These are phyloP conservation scores for Prunella strophiata DNA, from an alignment of 2,797 vertebrate species.

Conservation along the genomic window DNA sequence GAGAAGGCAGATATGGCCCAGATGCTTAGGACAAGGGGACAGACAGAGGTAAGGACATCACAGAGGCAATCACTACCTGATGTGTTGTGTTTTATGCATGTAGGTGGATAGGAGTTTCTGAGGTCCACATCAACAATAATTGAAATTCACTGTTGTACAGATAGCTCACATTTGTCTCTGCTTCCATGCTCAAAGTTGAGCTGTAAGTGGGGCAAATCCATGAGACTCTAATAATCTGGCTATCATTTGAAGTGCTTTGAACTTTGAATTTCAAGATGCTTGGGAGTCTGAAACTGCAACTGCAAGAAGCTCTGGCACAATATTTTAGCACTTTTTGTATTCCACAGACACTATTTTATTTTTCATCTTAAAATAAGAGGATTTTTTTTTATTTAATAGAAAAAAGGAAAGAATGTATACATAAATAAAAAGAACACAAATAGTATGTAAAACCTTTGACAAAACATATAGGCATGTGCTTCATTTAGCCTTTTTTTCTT, in stretches of 20 bases:
- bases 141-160: background rate
- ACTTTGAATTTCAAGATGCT: background rate
- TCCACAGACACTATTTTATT: background rate
- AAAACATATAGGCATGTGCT: background rate
- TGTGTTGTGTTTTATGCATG: background rate
- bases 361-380: constrained; percentile 7
- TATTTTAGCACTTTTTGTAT: background rate
- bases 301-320: background rate
- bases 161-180: background rate
- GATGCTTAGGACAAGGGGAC: background rate
- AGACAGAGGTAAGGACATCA: background rate
- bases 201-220: background rate
- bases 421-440: background rate
- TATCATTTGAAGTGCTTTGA: constrained; percentile 17
- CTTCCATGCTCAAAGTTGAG: background rate
- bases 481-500: background rate
- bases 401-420: background rate
- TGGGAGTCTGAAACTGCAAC: background rate
- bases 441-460: background rate
- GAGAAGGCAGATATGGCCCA: background rate
- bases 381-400: background rate
- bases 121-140: background rate
- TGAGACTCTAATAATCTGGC: background rate
- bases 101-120: background rate
- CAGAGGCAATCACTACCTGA: background rate